A percentile compares a stretch with the other conserved stretches of the same genome.
These are phyloP conservation scores for Drosophila seguyi DNA, from an alignment of 1,140 invertebrate species.

Conservation along the genomic window DNA sequence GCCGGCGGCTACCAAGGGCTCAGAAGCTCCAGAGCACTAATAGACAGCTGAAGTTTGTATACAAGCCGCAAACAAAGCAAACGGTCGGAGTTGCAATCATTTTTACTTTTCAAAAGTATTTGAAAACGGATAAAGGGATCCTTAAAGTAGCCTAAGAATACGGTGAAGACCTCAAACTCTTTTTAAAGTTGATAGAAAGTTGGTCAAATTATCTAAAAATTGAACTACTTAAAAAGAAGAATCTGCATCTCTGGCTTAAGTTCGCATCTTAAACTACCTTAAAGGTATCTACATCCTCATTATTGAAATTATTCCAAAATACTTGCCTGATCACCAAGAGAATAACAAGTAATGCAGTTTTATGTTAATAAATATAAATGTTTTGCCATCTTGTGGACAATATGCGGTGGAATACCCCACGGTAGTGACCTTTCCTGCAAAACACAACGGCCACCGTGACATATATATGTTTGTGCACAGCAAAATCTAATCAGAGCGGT, in stretches of 20 bases:
- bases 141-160: constrained; percentile 3
- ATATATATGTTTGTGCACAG: constrained; percentile 40
- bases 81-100: constrained; percentile 5
- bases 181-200: neutral
- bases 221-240: no score
- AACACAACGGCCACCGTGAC: constrained; percentile 16
- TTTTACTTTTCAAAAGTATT: constrained; percentile 13
- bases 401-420: constrained; percentile 1
- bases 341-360: constrained; percentile 4
- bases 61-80: constrained; percentile 16
- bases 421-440: constrained; percentile 16
- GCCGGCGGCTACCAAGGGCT: constrained; percentile 1
- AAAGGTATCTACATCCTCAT: neutral
- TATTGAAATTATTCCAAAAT: no score
- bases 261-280: no score
- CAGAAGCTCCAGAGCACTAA: constrained; percentile 14
- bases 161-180: no score
- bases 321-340: neutral
- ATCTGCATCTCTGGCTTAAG: neutral
- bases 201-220: neutral
- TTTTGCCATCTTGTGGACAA: constrained; percentile 7
- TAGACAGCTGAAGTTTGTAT: constrained; percentile 21
- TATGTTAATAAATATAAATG: constrained; percentile 15
- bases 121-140: neutral
- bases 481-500: constrained; percentile 37